phyloP scores from a whole-genome alignment of 2,797 vertebrate genomes.

The Danio tinwini region DNA sequence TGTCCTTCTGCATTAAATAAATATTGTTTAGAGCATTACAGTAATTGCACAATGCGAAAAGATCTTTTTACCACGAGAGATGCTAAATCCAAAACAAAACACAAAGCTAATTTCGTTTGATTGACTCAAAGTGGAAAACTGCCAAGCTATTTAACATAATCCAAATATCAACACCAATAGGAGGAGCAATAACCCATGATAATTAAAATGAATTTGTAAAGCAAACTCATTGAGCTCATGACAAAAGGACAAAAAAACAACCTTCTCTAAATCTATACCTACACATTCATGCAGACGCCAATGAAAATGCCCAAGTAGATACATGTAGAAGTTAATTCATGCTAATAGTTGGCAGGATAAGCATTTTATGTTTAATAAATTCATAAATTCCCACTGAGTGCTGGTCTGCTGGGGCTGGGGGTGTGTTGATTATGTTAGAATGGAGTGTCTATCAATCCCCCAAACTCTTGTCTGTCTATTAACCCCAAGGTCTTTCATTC shows the following conservation, averaged over 20 bases:
- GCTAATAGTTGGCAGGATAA: constrained; percentile 13
- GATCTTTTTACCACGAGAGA: constrained; percentile 51
- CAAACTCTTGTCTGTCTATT: constrained; percentile 82
- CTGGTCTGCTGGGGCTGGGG: constrained; percentile 73
- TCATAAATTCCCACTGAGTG: constrained; percentile 1
- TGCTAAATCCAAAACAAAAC: constrained; percentile 60
- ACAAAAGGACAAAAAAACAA: constrained; percentile 38
- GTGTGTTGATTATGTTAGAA: constrained; percentile 72
- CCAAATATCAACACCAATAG: constrained; percentile 64
- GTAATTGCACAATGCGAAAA: constrained; percentile 31
- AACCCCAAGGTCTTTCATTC: constrained; percentile 82
- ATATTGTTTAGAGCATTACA: constrained; percentile 20
- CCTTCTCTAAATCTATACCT: neutral
- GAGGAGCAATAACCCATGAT: constrained; percentile 52
- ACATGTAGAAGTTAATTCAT: neutral
- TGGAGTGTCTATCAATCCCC: constrained; percentile 78
- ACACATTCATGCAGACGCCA: neutral
- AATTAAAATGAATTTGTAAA: constrained; percentile 65
- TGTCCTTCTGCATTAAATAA: constrained; percentile 25
- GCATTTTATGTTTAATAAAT: constrained; percentile 36
- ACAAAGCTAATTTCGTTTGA: constrained; percentile 62
- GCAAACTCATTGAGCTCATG: constrained; percentile 63
- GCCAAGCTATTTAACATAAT: constrained; percentile 68
- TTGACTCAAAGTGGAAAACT: constrained; percentile 62
- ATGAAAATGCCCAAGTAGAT: neutral